A percentile compares a stretch with the other conserved stretches of the same genome.
phyloP scores from a whole-genome alignment of 2,888 invertebrate genomes.

The Acrobeloides nanus region DNA sequence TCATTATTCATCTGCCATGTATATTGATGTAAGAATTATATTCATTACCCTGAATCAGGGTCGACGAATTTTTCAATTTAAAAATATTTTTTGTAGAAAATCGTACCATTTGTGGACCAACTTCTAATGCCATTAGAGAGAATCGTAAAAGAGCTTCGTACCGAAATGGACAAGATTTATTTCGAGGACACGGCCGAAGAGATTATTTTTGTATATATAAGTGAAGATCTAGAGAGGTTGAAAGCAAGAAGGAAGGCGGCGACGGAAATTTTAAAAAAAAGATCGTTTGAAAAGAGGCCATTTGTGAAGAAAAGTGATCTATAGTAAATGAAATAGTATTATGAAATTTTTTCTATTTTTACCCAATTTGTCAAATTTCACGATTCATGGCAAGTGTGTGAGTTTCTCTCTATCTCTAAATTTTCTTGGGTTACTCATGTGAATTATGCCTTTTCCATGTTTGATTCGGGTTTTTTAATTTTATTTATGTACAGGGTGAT shows the following conservation, averaged over 20 bases:
- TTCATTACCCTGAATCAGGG: too few relatives aligned
- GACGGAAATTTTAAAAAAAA: slow-evolving; percentile 18
- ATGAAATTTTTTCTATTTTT: too few relatives aligned
- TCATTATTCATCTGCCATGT: slow-evolving; percentile 36
- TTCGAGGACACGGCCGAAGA: slow-evolving; percentile 44
- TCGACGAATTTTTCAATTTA: slow-evolving; percentile 12
- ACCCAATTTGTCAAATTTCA: too few relatives aligned
- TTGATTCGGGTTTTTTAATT: too few relatives aligned
- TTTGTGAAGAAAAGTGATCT: too few relatives aligned
- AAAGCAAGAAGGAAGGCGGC: slow-evolving; percentile 23
- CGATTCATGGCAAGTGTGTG: too few relatives aligned
- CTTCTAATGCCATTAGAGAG: slow-evolving; percentile 29
- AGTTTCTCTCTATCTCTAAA: too few relatives aligned
- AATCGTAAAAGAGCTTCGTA: slow-evolving; percentile 29
- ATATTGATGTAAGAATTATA: slow-evolving; percentile 35
- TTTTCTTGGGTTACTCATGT: too few relatives aligned
- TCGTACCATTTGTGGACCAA: slow-evolving; percentile 32
- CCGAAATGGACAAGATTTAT: slow-evolving; percentile 37
- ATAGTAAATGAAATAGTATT: too few relatives aligned
- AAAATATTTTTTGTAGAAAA: too few relatives aligned
- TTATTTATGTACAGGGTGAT: too few relatives aligned
- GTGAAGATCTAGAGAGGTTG: slow-evolving; percentile 34
- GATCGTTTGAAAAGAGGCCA: slow-evolving; percentile 31
- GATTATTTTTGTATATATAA: slow-evolving; percentile 40
- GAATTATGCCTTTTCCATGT: too few relatives aligned